Evolutionary conservation across 2,797 vertebrate genomes (phyloP).

Genomic region (Chiloscyllium punctatum): DNA sequence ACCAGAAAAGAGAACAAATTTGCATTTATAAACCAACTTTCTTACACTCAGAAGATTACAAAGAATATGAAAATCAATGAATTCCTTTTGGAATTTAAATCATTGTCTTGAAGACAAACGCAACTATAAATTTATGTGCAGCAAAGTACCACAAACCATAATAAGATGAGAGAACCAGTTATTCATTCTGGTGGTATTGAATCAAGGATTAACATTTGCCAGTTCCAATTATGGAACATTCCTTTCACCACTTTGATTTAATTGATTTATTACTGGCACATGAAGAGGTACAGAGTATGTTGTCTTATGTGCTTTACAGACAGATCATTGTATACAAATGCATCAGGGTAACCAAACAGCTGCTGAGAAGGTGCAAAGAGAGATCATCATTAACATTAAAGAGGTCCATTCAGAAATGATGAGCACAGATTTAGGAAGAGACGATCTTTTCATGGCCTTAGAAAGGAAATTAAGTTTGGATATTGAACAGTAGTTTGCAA

Average conservation of each 20-base stretch:
- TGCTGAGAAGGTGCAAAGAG: no score
- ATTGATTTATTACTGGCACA: no score
- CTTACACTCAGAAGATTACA: background rate
- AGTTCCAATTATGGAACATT: background rate
- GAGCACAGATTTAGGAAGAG: no score
- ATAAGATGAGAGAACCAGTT: background rate
- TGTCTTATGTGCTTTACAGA: no score
- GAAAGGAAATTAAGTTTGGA: no score
- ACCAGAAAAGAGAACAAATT: background rate
- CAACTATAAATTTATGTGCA: background rate
- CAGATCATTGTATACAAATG: no score
- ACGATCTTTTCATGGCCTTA: no score
- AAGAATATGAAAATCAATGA: background rate
- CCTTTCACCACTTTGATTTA: background rate
- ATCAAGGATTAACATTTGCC: background rate
- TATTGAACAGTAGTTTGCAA: no score
- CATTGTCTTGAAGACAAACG: background rate
- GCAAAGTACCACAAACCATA: background rate
- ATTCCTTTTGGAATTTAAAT: background rate
- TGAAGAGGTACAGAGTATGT: background rate
- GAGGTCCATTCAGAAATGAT: no score
- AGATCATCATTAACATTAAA: no score
- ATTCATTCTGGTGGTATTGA: background rate
- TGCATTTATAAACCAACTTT: background rate
- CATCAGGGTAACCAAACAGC: no score